Evolutionary conservation across 2,888 invertebrate genomes (phyloP).

Genomic region (Drosophila fulvimacula): DNA sequence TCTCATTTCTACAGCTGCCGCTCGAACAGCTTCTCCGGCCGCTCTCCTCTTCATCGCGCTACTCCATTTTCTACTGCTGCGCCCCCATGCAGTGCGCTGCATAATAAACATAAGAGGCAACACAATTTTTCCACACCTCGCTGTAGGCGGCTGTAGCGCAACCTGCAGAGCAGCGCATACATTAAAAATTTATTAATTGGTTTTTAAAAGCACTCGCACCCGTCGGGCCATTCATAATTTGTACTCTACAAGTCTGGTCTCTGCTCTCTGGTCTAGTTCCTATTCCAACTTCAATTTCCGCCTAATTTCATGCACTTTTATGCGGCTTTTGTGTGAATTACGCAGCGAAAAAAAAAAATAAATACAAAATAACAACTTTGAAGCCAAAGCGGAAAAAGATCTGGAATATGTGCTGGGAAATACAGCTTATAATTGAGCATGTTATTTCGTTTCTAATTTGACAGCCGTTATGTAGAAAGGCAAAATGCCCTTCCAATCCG

Average conservation of each 20-base stretch:
- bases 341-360: slow-evolving; percentile 64
- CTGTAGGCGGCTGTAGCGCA: slow-evolving; percentile 39
- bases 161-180: slow-evolving; percentile 76
- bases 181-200: slow-evolving; percentile 81
- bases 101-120: slow-evolving; percentile 75
- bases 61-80: slow-evolving; percentile 10
- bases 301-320: slow-evolving; percentile 79
- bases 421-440: slow-evolving; percentile 47
- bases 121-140: slow-evolving; percentile 60
- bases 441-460: slow-evolving; percentile 49
- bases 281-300: slow-evolving; percentile 70
- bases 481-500: slow-evolving; percentile 60
- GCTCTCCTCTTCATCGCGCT: background rate
- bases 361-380: slow-evolving; percentile 2
- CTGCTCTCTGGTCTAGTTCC: slow-evolving; percentile 30
- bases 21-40: background rate
- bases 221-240: slow-evolving; percentile 78
- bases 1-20: background rate
- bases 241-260: slow-evolving; percentile 9
- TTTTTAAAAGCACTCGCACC: slow-evolving; percentile 80
- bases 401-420: slow-evolving; percentile 42
- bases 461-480: slow-evolving; percentile 48
- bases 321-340: slow-evolving; percentile 75
- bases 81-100: slow-evolving; percentile 73
- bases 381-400: slow-evolving; percentile 71